These are phyloP conservation scores for Falco rusticolus DNA, from an alignment of 2,797 vertebrate genomes.

Conservation along the genomic window DNA sequence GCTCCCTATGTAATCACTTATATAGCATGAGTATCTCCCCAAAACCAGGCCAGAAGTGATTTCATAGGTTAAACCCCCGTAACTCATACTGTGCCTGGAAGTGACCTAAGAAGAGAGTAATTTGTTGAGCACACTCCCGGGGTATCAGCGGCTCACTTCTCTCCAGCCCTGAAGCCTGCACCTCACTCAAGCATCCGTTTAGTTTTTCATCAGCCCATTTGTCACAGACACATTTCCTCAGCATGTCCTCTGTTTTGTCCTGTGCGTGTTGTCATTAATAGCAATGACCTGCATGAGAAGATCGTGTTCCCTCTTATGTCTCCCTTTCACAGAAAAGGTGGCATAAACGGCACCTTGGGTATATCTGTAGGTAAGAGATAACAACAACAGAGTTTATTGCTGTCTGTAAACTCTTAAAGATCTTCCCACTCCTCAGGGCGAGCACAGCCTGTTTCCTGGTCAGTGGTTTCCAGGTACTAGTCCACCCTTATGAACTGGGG, in stretches of 20 bases:
- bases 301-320: neutral
- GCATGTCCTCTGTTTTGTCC: neutral
- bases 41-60: neutral
- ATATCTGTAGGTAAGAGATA: conserved; percentile 2
- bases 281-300: neutral
- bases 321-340: neutral
- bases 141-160: neutral
- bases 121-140: neutral
- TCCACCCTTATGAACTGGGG: conserved; percentile 45
- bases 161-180: neutral
- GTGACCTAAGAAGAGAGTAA: neutral
- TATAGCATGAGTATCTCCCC: neutral
- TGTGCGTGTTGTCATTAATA: neutral
- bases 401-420: neutral
- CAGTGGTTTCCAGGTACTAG: conserved; percentile 31
- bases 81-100: neutral
- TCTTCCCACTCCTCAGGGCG: neutral
- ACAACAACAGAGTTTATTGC: neutral
- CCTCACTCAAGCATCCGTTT: neutral
- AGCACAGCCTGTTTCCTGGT: conserved; percentile 42
- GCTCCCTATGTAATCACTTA: neutral
- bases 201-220: neutral
- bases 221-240: neutral
- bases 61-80: neutral
- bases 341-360: neutral